Percentiles rank a stretch among this genome's conserved stretches.
Evolutionary conservation across 2,113 vertebrate genomes (phyloP).

Genomic region (Uropsilus gracilis): DNA sequence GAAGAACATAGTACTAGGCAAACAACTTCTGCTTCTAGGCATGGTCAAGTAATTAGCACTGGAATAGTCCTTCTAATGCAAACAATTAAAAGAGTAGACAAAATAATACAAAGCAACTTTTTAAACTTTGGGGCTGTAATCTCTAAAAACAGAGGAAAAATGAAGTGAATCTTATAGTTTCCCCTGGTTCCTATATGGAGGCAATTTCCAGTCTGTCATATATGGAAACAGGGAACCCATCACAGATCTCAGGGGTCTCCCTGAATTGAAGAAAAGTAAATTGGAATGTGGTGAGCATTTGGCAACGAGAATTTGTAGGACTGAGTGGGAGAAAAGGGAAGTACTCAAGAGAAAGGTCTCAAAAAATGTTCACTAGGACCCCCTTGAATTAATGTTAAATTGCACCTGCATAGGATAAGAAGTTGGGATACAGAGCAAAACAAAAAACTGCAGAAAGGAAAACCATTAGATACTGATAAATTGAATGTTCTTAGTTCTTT

Average conservation of each 20-base stretch:
- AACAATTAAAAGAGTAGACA: neutral
- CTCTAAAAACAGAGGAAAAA: neutral
- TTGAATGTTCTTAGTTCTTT: neutral
- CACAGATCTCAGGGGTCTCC: neutral
- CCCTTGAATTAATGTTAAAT: neutral
- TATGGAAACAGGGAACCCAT: rapidly evolving
- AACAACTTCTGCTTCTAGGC: neutral
- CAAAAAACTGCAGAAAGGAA: neutral
- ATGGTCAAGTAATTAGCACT: neutral
- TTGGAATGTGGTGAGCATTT: neutral
- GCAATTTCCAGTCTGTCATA: neutral
- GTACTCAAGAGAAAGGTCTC: neutral
- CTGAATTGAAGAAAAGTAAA: neutral
- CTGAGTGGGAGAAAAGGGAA: neutral
- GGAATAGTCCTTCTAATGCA: neutral
- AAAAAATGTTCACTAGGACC: neutral
- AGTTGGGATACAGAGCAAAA: neutral
- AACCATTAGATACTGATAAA: neutral
- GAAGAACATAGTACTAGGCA: neutral
- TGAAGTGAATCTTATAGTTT: neutral
- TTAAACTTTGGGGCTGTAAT: neutral
- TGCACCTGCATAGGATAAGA: neutral
- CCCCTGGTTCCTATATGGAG: neutral
- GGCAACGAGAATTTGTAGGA: neutral
- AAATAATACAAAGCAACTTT: neutral